These are phyloP conservation scores for Axea sp. DNA, from an alignment of 2,888 invertebrate species.

Conservation along the genomic window DNA sequence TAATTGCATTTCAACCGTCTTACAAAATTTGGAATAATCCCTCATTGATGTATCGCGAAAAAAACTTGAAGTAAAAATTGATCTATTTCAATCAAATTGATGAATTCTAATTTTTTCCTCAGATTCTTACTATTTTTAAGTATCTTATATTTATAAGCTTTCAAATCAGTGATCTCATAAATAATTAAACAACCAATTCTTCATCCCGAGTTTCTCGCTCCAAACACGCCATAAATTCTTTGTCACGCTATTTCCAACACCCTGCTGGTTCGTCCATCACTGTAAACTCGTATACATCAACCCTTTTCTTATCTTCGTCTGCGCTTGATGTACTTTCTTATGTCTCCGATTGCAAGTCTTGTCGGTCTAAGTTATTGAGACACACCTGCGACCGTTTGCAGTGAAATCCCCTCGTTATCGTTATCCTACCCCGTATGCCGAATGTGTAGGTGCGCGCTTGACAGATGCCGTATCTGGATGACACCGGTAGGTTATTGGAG, in stretches of 20 bases:
- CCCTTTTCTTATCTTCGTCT: constrained; percentile 13
- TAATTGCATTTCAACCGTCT: no score
- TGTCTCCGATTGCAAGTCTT: constrained; percentile 13
- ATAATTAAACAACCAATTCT: no score
- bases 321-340: constrained; percentile 5
- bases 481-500: constrained; percentile 74
- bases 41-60: no score
- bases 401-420: constrained; percentile 47
- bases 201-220: no score
- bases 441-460: constrained; percentile 72
- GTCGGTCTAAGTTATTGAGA: constrained; percentile 43
- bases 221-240: background rate
- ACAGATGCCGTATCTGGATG: constrained; percentile 74
- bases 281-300: constrained; percentile 7
- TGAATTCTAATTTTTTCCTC: no score
- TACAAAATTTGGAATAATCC: no score
- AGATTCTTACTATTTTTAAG: no score
- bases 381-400: constrained; percentile 49
- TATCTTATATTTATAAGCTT: no score
- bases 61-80: no score
- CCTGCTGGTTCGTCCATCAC: constrained; percentile 1
- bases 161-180: no score
- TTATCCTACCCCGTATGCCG: constrained; percentile 25
- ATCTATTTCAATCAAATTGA: no score
- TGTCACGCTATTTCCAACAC: no score